phyloP scores from a whole-genome alignment of 2,797 vertebrate species.

The Spinus pinus region DNA sequence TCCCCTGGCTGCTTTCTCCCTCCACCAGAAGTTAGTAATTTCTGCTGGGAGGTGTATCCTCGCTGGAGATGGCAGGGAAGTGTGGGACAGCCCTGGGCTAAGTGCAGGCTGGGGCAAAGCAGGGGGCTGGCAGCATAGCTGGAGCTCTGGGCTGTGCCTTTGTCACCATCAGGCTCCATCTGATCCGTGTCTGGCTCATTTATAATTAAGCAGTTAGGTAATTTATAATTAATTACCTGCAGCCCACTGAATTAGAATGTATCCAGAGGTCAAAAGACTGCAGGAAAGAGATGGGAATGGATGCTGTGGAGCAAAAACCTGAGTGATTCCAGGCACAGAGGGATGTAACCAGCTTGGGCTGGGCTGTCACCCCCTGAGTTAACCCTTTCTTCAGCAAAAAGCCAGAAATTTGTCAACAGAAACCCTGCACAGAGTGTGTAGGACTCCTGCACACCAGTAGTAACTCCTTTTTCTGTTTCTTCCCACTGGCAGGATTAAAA shows the following conservation, averaged over 20 bases:
- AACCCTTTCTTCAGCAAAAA: background rate
- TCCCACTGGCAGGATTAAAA: background rate
- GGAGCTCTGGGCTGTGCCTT: background rate
- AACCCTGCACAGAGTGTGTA: rapidly evolving
- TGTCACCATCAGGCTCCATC: background rate
- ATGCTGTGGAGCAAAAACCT: background rate
- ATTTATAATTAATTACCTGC: conserved; percentile 15
- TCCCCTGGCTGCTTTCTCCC: background rate
- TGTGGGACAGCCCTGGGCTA: background rate
- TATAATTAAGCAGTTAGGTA: background rate
- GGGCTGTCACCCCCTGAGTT: background rate
- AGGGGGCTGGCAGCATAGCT: background rate
- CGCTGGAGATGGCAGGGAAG: background rate
- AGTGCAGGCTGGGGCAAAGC: background rate
- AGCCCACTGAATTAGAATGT: background rate
- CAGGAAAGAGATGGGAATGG: background rate
- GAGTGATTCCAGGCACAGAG: background rate
- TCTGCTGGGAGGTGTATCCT: background rate
- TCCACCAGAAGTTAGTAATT: background rate
- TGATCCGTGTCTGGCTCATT: background rate
- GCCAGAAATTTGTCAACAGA: background rate
- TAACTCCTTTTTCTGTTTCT: background rate
- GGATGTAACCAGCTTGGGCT: background rate
- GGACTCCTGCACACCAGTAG: background rate
- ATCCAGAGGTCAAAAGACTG: background rate